Evolutionary conservation across 35 echinoderm and acorn worm species (phyloP).

Genomic region (Amphiura filiformis): DNA sequence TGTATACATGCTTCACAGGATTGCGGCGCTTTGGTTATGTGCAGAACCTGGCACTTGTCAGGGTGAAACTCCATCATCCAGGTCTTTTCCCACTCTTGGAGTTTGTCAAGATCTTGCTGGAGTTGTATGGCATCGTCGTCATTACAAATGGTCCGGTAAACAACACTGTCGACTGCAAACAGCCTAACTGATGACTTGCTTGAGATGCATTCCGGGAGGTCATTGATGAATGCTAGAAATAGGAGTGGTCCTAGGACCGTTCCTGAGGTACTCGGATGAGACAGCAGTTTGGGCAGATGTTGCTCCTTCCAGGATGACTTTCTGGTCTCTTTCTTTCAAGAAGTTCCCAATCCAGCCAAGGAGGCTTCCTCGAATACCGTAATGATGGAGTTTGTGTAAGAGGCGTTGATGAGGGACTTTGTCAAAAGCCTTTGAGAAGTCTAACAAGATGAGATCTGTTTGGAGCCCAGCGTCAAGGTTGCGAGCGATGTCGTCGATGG

Average conservation of each 20-base stretch:
- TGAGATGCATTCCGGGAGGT: not conserved
- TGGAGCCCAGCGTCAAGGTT: not conserved
- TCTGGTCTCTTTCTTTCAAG: not conserved
- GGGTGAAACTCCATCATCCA: too few species aligned
- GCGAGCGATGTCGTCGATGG: not conserved
- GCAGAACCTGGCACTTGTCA: too few species aligned
- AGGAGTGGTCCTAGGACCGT: not conserved
- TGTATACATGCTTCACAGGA: not conserved
- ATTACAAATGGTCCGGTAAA: not conserved
- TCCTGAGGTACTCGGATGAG: not conserved
- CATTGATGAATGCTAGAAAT: not conserved
- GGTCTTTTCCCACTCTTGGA: too few species aligned
- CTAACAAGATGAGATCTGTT: constrained; percentile 4
- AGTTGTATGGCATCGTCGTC: not conserved
- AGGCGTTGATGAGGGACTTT: constrained; percentile 31
- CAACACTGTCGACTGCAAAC: too few species aligned
- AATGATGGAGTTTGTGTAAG: constrained; percentile 20
- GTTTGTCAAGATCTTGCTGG: too few species aligned
- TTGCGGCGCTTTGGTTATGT: not conserved
- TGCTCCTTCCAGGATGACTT: not conserved
- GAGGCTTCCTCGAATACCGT: constrained; percentile 15
- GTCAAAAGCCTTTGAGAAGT: constrained; percentile 37
- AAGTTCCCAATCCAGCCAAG: not conserved
- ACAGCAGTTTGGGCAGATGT: not conserved
- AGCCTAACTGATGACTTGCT: not conserved